Base-by-base conservation (phyloP, 1,140 invertebrate species). In the Stratiolaelaps scimitus region DNA sequence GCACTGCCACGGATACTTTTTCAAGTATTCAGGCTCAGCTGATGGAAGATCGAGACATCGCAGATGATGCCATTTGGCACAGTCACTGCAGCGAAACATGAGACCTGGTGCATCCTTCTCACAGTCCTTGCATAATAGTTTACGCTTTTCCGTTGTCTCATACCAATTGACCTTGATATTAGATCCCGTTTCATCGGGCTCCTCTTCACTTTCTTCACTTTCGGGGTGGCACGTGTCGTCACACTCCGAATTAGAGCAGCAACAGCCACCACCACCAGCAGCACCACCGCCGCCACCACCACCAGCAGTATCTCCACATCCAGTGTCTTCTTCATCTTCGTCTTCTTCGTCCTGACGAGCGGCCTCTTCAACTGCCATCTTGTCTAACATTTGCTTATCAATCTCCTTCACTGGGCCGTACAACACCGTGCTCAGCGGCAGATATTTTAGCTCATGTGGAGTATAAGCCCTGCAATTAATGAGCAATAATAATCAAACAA, bases 1-100 rank as follows among this genome's bases (percentile, higher is more conserved):
- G 73, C 92, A 96, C 75, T 90, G 87, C 92, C 92, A 96, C 67
- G 85, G 81, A 75, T 95, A 95, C 60, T 84, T 85, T 71, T 83
- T 82, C 66, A 92, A 86, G 64, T 87, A 84, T 65, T 83, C 81
- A 65, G 89, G 81, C 81, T 92, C 89, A 68, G 88, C 84, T 45
- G 82, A 74, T 40, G 85, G 83, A 72, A 93, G 80, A 69, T 91
- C 87, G 71, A 92, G 81, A 77, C 90, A 94, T 7, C 81, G 83
- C 15, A 87, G 87, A 79, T 93, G 89, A 71, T 75, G 80, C 80
- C 69, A 44, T 71, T 68, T 70, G 40, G 43, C 26, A 64, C 64
- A 72, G n/a, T 60, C 53, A 34, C n/a, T 29, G 53, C 53, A 67
- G 66, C 47, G 48, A 44, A 43, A 65, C 44, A 53, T n/a, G 68